A percentile compares a stretch with the other conserved stretches of the same genome.
These are phyloP conservation scores for Drosophila mayri DNA, from an alignment of 1,140 invertebrate genomes.

Conservation along the genomic window DNA sequence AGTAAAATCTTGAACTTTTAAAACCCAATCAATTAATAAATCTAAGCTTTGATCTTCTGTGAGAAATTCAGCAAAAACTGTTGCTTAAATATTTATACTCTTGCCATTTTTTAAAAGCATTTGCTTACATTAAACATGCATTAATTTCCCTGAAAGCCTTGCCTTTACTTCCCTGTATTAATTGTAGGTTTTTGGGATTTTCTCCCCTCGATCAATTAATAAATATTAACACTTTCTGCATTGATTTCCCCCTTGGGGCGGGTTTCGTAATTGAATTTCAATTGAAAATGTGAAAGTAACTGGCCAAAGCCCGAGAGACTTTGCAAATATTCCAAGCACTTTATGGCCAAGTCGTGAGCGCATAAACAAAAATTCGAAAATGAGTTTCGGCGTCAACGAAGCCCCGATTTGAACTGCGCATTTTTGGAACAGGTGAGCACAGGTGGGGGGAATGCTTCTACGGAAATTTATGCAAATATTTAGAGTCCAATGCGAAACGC, in stretches of 20 bases:
- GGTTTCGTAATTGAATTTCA: conserved; percentile 79
- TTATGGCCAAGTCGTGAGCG: conserved; percentile 62
- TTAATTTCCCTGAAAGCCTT: background rate
- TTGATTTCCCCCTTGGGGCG: conserved; percentile 58
- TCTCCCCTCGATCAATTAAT: conserved; percentile 59
- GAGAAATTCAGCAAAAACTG: background rate
- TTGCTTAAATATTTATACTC: background rate
- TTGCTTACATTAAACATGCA: background rate
- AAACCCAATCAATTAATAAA: background rate
- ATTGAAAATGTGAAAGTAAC: conserved; percentile 74
- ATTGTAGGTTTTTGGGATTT: conserved; percentile 1
- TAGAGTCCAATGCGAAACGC: conserved; percentile 45
- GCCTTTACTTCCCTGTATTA: conserved; percentile 22
- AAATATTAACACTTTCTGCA: conserved; percentile 75
- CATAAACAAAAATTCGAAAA: conserved; percentile 48
- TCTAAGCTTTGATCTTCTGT: background rate
- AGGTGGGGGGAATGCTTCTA: conserved; percentile 52
- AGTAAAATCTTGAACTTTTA: conserved; percentile 8
- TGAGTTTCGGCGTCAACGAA: conserved; percentile 23
- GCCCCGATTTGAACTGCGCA: conserved; percentile 61
- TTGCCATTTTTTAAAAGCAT: background rate
- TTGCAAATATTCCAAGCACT: conserved; percentile 44
- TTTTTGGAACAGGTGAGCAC: conserved; percentile 33
- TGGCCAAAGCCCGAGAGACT: conserved; percentile 28
- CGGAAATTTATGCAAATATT: conserved; percentile 74